Percentiles rank a stretch among this genome's conserved stretches.
Conservation (phyloP, 2,113 vertebrate species). For the Potamarius usumacintae region DNA sequence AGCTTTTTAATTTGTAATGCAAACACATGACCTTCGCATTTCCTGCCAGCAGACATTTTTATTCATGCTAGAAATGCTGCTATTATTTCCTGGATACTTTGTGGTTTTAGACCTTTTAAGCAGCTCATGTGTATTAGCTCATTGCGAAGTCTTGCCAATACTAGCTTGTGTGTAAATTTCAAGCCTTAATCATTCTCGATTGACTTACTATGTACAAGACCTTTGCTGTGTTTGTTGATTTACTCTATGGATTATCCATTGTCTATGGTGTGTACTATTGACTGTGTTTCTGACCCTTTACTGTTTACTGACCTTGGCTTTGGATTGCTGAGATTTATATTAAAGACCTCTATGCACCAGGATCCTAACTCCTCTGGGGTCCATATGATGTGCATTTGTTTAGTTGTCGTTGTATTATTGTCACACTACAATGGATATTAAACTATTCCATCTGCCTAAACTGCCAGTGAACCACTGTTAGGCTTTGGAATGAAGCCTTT, state of each 20-base stretch:
- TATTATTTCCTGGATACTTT: neutral
- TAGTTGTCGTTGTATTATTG: neutral
- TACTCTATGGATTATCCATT: neutral
- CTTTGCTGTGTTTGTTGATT: neutral
- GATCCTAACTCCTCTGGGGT: neutral
- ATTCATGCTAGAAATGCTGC: neutral
- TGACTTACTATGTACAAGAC: neutral
- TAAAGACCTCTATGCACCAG: neutral
- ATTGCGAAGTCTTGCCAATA: neutral
- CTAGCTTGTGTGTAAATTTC: neutral
- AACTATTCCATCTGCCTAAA: too few species aligned
- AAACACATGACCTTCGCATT: neutral
- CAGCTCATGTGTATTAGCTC: neutral
- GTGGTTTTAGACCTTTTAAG: neutral
- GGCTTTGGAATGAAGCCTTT: neutral
- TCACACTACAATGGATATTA: neutral
- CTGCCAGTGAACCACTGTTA: neutral
- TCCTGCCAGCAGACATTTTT: neutral
- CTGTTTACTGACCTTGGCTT: neutral
- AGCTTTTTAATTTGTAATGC: neutral
- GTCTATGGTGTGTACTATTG: slow-evolving; percentile 12
- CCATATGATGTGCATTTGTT: neutral
- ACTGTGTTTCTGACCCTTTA: neutral
- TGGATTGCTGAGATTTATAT: neutral
- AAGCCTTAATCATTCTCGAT: neutral